Conservation (phyloP, 1,140 invertebrate species). For the Pectinophora gossypiella region DNA sequence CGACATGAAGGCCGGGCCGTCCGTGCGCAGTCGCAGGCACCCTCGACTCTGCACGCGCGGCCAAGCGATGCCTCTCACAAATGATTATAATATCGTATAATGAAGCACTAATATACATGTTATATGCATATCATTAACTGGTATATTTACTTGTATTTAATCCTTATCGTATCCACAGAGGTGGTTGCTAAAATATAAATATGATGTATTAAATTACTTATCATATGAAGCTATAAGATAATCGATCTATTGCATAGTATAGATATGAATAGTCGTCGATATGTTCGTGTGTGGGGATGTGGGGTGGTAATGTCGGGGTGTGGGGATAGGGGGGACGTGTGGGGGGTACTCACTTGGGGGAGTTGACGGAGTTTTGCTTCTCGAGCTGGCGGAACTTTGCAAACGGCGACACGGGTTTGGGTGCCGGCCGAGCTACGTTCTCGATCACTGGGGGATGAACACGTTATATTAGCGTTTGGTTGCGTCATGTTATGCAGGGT, state of each 20-base stretch:
- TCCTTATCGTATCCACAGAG: slow-evolving; percentile 52
- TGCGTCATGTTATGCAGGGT: not conserved
- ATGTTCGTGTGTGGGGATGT: not conserved
- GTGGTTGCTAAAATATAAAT: slow-evolving; percentile 63
- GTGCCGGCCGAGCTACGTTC: slow-evolving; percentile 74
- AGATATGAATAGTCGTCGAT: not conserved
- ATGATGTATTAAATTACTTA: slow-evolving; percentile 39
- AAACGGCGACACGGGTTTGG: slow-evolving; percentile 88
- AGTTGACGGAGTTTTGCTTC: slow-evolving; percentile 85
- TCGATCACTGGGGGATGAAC: slow-evolving; percentile 76
- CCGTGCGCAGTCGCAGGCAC: not conserved
- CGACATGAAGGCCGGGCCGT: not conserved
- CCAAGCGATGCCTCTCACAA: not conserved
- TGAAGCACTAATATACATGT: slow-evolving; percentile 20
- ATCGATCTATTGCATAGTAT: not conserved
- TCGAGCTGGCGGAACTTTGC: slow-evolving; percentile 94
- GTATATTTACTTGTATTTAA: slow-evolving; percentile 57
- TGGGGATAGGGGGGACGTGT: not conserved
- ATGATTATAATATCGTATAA: not conserved
- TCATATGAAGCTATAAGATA: slow-evolving; percentile 33
- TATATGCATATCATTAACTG: slow-evolving; percentile 33
- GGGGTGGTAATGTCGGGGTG: not conserved
- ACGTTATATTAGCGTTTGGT: not conserved
- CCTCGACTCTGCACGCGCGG: too few species aligned
- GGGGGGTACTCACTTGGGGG: slow-evolving; percentile 79